These are phyloP conservation scores for Phaedon cochleariae DNA, from an alignment of 2,888 invertebrate species.

Conservation along the genomic window DNA sequence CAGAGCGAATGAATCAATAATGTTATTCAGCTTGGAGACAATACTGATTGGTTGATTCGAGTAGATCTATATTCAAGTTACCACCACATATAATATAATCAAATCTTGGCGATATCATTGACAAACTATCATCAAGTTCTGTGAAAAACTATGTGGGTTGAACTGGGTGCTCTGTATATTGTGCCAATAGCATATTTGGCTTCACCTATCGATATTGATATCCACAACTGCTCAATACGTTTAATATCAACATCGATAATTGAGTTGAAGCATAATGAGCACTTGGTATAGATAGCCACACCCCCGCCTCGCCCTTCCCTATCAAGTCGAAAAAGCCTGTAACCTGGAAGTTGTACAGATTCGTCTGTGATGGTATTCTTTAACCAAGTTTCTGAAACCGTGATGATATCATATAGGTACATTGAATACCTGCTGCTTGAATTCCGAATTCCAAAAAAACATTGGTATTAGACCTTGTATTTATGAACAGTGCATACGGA, in stretches of 20 bases:
- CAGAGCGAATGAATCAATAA: constrained; percentile 5
- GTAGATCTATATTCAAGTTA: background rate
- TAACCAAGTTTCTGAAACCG: constrained; percentile 1
- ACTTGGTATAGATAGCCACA: constrained; percentile 3
- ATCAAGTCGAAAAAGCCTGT: background rate
- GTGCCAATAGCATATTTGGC: background rate
- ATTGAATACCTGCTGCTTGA: background rate
- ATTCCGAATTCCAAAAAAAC: background rate
- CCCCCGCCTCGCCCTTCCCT: background rate
- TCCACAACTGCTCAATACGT: background rate
- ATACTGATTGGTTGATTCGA: background rate
- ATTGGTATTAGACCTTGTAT: background rate
- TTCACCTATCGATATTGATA: background rate
- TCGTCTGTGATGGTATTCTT: background rate
- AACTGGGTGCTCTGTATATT: background rate
- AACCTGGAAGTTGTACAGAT: background rate
- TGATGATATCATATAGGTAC: background rate
- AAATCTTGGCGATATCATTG: background rate
- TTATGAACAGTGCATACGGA: background rate
- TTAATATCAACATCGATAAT: background rate
- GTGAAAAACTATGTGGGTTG: background rate
- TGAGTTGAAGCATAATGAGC: background rate
- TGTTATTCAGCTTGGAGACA: background rate
- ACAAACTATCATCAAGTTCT: background rate
- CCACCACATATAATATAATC: background rate